Percentiles rank a stretch among this genome's conserved stretches.
These are phyloP conservation scores for Peromyscus leucopus DNA, from an alignment of 2,113 vertebrate species.

Conservation along the genomic window DNA sequence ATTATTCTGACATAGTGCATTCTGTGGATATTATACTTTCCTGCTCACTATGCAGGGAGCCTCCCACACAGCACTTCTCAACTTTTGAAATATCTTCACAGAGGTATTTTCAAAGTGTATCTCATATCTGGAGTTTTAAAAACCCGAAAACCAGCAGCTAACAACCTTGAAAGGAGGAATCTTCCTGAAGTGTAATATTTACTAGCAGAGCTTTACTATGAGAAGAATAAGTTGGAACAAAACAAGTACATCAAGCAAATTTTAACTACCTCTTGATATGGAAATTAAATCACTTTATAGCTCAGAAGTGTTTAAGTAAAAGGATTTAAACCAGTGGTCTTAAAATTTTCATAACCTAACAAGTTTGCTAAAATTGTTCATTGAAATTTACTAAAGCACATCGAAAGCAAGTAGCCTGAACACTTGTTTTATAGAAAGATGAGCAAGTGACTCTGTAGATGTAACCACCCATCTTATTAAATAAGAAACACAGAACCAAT, in stretches of 20 bases:
- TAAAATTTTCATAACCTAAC: slow-evolving; percentile 39
- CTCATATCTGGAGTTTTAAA: slow-evolving; percentile 37
- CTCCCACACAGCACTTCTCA: background rate
- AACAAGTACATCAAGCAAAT: slow-evolving; percentile 44
- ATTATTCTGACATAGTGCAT: slow-evolving; percentile 31
- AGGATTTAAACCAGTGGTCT: slow-evolving; percentile 31
- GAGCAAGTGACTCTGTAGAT: background rate
- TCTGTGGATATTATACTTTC: background rate
- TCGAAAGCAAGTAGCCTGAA: background rate
- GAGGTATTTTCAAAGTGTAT: slow-evolving; percentile 46
- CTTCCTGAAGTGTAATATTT: slow-evolving; percentile 56
- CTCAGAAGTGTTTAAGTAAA: slow-evolving; percentile 7
- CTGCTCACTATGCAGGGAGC: background rate
- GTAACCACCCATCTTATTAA: too few species aligned
- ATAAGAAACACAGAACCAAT: too few species aligned
- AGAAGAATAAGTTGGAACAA: slow-evolving; percentile 28
- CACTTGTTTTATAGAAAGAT: background rate
- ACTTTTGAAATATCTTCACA: slow-evolving; percentile 49
- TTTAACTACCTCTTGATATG: slow-evolving; percentile 18
- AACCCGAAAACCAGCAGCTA: background rate
- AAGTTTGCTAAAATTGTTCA: background rate
- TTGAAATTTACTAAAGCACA: slow-evolving; percentile 20
- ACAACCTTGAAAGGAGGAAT: slow-evolving; percentile 61
- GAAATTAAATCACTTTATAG: slow-evolving; percentile 48
- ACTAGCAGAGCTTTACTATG: slow-evolving; percentile 49